Conservation (phyloP, 2,113 vertebrate genomes). For the Phrynosoma blainvillii region DNA sequence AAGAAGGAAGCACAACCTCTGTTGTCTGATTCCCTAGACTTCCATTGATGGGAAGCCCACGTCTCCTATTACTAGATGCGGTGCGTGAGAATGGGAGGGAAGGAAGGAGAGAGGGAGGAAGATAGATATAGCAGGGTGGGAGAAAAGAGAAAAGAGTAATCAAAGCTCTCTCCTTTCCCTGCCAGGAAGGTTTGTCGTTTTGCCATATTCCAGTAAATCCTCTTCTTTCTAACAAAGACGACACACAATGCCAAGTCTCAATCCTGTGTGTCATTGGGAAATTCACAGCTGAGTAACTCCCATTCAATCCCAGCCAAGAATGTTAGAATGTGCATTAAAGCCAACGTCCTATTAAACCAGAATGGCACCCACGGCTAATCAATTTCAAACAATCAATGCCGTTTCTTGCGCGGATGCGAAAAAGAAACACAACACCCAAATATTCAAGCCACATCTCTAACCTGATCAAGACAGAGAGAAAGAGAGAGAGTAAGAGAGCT, state of each 20-base stretch:
- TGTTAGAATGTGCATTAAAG: constrained; percentile 35
- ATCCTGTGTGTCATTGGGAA: constrained; percentile 57
- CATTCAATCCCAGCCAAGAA: constrained; percentile 66
- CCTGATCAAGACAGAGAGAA: not conserved
- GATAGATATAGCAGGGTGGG: too few relatives aligned
- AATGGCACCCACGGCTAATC: constrained; percentile 44
- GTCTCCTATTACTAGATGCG: constrained; percentile 34
- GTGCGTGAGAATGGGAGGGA: constrained; percentile 15
- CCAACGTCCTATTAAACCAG: constrained; percentile 24
- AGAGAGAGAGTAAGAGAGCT: not conserved
- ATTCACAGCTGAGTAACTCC: constrained; percentile 64
- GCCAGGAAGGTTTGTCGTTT: constrained; percentile 46
- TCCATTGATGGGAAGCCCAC: constrained; percentile 16
- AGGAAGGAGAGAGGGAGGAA: not conserved
- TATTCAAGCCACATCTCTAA: not conserved
- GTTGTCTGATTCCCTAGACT: constrained; percentile 18
- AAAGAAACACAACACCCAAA: not conserved
- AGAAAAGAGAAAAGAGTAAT: constrained; percentile 14
- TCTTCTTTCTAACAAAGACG: constrained; percentile 37
- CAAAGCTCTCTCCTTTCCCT: not conserved
- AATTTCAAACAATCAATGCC: constrained; percentile 20
- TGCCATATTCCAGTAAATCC: constrained; percentile 70
- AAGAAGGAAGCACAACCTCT: not conserved
- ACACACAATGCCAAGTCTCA: constrained; percentile 50
- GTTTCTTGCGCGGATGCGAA: constrained; percentile 2